These are phyloP conservation scores for Porites lobata DNA, from an alignment of 92 coral and sea anemone genomes.

Conservation along the genomic window DNA sequence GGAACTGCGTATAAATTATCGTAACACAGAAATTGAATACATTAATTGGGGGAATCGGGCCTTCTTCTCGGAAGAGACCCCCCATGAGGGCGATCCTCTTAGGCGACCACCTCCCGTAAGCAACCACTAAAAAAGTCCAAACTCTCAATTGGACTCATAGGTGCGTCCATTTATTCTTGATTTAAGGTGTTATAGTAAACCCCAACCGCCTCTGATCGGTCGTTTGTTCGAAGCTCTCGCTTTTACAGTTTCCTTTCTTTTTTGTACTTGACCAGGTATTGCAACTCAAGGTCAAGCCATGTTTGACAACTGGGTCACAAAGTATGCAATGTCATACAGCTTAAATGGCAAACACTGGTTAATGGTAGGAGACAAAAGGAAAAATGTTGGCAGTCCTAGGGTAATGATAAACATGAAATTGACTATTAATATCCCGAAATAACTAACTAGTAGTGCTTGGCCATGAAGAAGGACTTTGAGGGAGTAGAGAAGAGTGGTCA, in stretches of 20 bases:
- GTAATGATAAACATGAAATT: slow-evolving; percentile 40
- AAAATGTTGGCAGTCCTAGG: slow-evolving; percentile 69
- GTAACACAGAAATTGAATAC: no score
- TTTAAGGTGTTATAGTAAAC: no score
- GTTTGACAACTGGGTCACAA: slow-evolving; percentile 98
- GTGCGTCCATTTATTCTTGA: background rate
- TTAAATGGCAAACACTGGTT: slow-evolving; percentile 81
- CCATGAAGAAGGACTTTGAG: no score
- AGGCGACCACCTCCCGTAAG: no score
- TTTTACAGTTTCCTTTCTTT: background rate
- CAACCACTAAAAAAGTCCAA: no score
- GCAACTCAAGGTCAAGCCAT: slow-evolving; percentile 96
- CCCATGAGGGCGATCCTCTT: no score
- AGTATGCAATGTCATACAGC: slow-evolving; percentile 81
- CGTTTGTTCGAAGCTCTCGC: background rate
- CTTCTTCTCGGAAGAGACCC: no score
- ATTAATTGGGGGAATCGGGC: no score
- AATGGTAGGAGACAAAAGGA: slow-evolving; percentile 35
- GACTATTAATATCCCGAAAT: background rate
- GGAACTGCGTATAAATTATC: no score
- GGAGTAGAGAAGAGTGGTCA: no score
- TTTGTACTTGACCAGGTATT: slow-evolving; percentile 64
- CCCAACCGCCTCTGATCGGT: no score
- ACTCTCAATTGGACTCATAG: background rate
- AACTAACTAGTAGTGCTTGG: no score